phyloP scores from a whole-genome alignment of 92 coral and sea anemone species.

The Phymanthus crucifer region DNA sequence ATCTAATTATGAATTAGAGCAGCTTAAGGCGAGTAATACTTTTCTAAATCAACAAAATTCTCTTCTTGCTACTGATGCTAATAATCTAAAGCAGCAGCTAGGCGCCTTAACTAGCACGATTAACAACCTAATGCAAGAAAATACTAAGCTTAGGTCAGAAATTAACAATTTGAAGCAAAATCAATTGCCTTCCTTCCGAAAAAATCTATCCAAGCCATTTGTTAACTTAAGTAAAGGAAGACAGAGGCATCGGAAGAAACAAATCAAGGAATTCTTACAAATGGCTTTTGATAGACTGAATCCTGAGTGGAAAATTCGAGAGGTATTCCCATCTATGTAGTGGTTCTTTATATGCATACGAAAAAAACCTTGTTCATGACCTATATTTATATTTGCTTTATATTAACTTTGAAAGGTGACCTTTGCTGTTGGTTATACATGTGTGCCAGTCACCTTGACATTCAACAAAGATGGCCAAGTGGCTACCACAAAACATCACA shows the following conservation, averaged over 20 bases:
- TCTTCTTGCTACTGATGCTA: background rate
- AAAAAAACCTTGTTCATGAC: background rate
- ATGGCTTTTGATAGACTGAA: background rate
- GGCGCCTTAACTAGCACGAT: background rate
- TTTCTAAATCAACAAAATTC: background rate
- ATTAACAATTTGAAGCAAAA: background rate
- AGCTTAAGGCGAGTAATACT: background rate
- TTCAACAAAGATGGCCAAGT: background rate
- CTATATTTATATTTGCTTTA: background rate
- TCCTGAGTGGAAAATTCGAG: background rate
- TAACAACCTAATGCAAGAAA: background rate
- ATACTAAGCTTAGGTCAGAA: background rate
- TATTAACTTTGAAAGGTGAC: background rate
- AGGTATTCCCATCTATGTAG: background rate
- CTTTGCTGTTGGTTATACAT: background rate
- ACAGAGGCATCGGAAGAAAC: background rate
- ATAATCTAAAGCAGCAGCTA: background rate
- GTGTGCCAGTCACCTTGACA: background rate
- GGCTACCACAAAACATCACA: background rate
- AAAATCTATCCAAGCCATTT: background rate
- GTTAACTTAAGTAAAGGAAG: background rate
- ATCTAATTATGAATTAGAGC: background rate
- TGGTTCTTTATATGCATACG: too few relatives aligned
- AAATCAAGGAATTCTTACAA: background rate
- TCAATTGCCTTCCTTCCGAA: background rate